Evolutionary conservation across 2,888 invertebrate genomes (phyloP).

Genomic region (Galeruca laticollis): DNA sequence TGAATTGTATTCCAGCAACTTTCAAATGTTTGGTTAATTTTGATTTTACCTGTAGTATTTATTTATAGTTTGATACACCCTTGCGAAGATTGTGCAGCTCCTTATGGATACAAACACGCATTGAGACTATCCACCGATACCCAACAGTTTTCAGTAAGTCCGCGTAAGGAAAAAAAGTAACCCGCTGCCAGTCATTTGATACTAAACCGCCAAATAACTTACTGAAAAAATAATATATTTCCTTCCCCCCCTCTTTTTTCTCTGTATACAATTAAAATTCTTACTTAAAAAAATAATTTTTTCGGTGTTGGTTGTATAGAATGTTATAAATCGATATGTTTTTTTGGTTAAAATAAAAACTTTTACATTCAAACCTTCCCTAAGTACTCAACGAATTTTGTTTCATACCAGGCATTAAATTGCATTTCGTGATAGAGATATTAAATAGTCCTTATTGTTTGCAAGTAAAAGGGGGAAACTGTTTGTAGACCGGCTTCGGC

Average conservation of each 20-base stretch:
- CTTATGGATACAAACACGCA: conserved; percentile 96
- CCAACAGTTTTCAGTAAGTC: conserved; percentile 86
- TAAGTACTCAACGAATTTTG: too few relatives aligned
- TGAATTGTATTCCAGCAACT: too few relatives aligned
- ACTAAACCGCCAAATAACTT: conserved; percentile 42
- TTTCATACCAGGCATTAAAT: too few relatives aligned
- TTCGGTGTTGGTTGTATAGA: conserved; percentile 23
- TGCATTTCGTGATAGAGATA: too few relatives aligned
- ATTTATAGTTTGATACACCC: conserved; percentile 77
- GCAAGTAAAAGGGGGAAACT: too few relatives aligned
- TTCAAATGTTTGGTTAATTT: neutral
- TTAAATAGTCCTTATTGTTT: too few relatives aligned
- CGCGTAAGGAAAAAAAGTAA: conserved; percentile 26
- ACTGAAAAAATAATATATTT: conserved; percentile 11
- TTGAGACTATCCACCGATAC: conserved; percentile 91
- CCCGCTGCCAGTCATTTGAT: conserved; percentile 16
- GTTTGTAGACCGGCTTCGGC: too few relatives aligned
- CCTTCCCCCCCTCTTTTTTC: conserved; percentile 15
- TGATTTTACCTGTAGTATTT: conserved; percentile 37
- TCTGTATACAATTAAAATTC: conserved; percentile 7
- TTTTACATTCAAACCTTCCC: too few relatives aligned
- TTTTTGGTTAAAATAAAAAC: too few relatives aligned
- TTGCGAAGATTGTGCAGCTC: conserved; percentile 83
- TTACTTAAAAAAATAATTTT: conserved; percentile 13
- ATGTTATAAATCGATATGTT: neutral